phyloP scores from a whole-genome alignment of 2,888 invertebrate species.

The Orgyia antiqua region DNA sequence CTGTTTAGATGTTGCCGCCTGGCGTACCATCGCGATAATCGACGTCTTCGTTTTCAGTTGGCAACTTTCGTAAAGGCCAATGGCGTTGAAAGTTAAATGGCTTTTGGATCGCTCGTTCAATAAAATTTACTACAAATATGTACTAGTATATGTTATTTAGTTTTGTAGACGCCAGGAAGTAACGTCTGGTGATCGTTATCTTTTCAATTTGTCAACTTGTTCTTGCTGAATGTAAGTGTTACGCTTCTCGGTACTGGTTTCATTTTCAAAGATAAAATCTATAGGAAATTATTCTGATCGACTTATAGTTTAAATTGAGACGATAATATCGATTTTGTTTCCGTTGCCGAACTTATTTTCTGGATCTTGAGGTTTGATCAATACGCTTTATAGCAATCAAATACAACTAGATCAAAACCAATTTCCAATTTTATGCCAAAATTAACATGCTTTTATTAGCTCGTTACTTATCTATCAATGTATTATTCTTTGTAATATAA shows the following conservation, averaged over 20 bases:
- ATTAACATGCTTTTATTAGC: no score
- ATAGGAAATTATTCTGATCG: no score
- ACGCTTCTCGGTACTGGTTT: not conserved
- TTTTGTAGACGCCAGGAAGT: not conserved
- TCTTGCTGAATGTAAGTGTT: not conserved
- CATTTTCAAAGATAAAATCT: no score
- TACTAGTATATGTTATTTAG: not conserved
- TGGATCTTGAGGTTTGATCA: no score
- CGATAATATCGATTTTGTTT: no score
- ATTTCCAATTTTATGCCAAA: no score
- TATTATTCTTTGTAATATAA: no score
- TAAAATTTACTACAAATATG: not conserved
- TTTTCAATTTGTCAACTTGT: not conserved
- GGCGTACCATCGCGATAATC: not conserved
- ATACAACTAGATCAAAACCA: no score
- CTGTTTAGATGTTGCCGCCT: not conserved
- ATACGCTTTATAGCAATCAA: no score
- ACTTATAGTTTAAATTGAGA: no score
- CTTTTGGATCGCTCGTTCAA: not conserved
- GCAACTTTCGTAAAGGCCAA: not conserved
- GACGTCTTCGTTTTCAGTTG: slow-evolving; percentile 1
- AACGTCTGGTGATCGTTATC: not conserved
- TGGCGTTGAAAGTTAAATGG: slow-evolving; percentile 1
- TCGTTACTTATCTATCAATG: no score
- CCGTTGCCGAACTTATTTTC: no score